Base-by-base conservation (phyloP, 1,140 invertebrate species). In the Panagrolaimus sp. region DNA sequence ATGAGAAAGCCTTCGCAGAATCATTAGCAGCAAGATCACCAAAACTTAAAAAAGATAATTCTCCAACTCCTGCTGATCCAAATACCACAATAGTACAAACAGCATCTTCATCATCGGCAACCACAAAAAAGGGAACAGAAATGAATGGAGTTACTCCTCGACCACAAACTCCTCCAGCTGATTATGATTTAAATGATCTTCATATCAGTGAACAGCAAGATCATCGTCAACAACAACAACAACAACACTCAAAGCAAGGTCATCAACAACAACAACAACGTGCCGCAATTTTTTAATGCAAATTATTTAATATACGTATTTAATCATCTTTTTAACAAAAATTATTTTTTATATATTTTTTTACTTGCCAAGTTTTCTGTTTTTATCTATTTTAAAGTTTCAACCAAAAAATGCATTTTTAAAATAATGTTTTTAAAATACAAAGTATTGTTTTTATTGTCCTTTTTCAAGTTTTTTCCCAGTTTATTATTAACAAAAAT, bases 101-200 rank as follows among this genome's bases (percentile, higher is more conserved):
- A 38, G 7, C 32, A 38, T 38, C 32, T 38, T 38, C 32, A 38
- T 38, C 32, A 38, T 38, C 32, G 7, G n/a, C n/a, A n/a, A n/a
- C n/a, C n/a, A 38, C 32, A 2, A 62, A 17, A 65, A 70, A 65
- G 43, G 43, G 28, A 62, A 17, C 17, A 48, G 58, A 45, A 10
- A 6, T 46, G 10, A 58, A 58, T 28, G 52, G 52, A n/a, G 32
- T 38, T 38, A 58, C 52, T 0, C 21, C 58, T 46, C 71, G 78
- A 48, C 78, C 78, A 24, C 71, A 73, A 17, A 83, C 78, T 10
- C 78, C 78, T 45, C 80, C 80, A 48, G 77, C 73, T 7, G 78
- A 80, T 64, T 80, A 80, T 52, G 78, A 80, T 14, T 26, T 58
- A 8, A 58, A 28, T 14, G 52, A 58, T 58, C 52, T 58, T 21